phyloP scores from a whole-genome alignment of 2,113 vertebrate species.

The Rhineura floridana region DNA sequence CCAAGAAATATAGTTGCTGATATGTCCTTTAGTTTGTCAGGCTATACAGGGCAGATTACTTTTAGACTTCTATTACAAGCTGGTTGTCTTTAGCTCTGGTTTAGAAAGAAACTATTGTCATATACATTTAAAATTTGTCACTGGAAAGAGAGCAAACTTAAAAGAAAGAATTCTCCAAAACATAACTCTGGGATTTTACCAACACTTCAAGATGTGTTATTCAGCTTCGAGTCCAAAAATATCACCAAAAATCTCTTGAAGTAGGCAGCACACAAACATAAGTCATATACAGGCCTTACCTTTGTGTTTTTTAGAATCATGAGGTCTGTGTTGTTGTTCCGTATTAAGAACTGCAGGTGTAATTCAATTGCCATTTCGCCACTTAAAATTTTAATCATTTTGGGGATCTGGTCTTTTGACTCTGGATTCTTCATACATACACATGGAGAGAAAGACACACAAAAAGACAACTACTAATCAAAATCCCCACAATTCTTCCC shows the following conservation, averaged over 20 bases:
- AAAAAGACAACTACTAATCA: constrained; percentile 11
- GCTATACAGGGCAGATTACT: neutral
- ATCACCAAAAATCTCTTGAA: neutral
- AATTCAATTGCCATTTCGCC: constrained; percentile 99
- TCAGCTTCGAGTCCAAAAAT: too few relatives aligned
- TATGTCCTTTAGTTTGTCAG: neutral
- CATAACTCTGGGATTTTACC: too few relatives aligned
- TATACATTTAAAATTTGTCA: neutral
- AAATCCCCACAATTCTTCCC: neutral
- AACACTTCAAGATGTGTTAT: neutral
- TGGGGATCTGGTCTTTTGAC: constrained; percentile 97
- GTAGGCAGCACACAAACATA: neutral
- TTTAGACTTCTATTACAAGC: neutral
- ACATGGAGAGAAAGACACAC: constrained; percentile 8
- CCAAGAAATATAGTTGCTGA: neutral
- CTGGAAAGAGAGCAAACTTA: neutral
- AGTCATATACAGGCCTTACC: constrained; percentile 72
- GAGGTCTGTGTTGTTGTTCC: constrained; percentile 98
- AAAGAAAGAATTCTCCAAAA: neutral
- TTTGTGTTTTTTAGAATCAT: constrained; percentile 99
- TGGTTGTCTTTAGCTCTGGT: neutral
- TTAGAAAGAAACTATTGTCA: neutral
- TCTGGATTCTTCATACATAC: constrained; percentile 86
- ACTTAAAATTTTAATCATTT: constrained; percentile 99
- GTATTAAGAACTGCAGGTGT: constrained; percentile 97